Percentiles rank a stretch among this genome's conserved stretches.
Evolutionary conservation across 1,140 invertebrate genomes (phyloP).

Genomic region (Papilio glaucus): DNA sequence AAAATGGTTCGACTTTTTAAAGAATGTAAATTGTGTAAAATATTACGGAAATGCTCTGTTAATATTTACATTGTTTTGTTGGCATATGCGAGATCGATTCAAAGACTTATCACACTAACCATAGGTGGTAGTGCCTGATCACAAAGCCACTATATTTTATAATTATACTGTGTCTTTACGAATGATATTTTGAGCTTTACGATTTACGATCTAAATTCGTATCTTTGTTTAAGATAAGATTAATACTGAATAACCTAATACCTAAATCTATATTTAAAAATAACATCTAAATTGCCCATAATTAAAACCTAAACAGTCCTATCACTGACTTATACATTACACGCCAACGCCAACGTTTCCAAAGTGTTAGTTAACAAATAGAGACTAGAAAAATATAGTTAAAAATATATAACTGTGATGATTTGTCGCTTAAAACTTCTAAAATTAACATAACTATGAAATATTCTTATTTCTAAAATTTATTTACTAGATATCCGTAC

Average conservation of each 20-base stretch:
- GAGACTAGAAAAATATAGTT: neutral
- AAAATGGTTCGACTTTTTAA: no score
- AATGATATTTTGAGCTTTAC: conserved; percentile 1
- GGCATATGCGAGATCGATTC: no score
- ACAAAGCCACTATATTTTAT: no score
- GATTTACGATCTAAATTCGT: neutral
- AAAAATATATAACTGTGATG: neutral
- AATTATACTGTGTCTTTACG: neutral
- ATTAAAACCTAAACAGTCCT: neutral
- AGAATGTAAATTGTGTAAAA: no score
- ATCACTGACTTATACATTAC: neutral
- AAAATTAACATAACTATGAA: neutral
- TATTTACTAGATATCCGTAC: neutral
- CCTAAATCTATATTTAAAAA: neutral
- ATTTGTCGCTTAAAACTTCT: neutral
- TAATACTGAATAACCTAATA: neutral
- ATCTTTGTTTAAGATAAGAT: neutral
- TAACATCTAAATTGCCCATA: neutral
- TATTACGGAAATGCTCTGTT: neutral
- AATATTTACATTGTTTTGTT: no score
- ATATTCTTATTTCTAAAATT: neutral
- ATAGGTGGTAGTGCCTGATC: no score
- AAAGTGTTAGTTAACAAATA: neutral
- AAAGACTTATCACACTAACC: no score
- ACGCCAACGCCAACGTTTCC: no score